Percentiles rank a stretch among this genome's conserved stretches.
These are phyloP conservation scores for Sialia sialis DNA, from an alignment of 2,113 vertebrate species.

Conservation along the genomic window DNA sequence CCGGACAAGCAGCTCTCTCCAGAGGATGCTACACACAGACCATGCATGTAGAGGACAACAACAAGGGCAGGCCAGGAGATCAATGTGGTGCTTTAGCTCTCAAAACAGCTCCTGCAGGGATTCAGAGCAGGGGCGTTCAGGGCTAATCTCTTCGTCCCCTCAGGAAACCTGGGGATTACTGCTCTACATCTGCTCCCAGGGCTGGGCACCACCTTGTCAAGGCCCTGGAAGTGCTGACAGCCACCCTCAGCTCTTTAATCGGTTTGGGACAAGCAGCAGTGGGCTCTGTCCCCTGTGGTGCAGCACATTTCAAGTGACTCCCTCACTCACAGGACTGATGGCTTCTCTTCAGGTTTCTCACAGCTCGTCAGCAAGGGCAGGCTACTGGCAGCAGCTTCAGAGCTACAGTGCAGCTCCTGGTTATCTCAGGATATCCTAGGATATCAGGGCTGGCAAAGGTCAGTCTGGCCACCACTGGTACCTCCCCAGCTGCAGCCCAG, in stretches of 20 bases:
- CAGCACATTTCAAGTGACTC: not conserved
- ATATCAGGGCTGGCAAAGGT: not conserved
- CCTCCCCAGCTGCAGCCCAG: not conserved
- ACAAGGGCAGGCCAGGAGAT: slow-evolving; percentile 5
- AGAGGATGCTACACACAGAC: not conserved
- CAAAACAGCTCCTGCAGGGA: slow-evolving; percentile 51
- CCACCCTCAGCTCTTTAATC: not conserved
- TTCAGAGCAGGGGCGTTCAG: slow-evolving; percentile 41
- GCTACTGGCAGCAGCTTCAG: not conserved
- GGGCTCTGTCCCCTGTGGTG: not conserved
- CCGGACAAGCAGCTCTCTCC: not conserved
- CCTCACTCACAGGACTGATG: not conserved
- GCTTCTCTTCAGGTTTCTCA: not conserved
- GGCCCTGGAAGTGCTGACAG: not conserved
- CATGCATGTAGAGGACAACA: not conserved
- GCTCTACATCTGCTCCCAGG: slow-evolving; percentile 49
- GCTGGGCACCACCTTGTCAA: slow-evolving; percentile 5
- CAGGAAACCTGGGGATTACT: slow-evolving; percentile 61
- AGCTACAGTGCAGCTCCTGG: not conserved
- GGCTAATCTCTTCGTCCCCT: slow-evolving; percentile 58
- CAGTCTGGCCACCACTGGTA: too few species aligned
- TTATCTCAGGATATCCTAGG: not conserved
- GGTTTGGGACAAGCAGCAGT: not conserved
- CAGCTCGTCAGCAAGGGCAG: not conserved
- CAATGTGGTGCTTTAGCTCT: slow-evolving; percentile 43